Conservation (phyloP, 2,888 invertebrate species). For the Pachymerium ferrugineum region DNA sequence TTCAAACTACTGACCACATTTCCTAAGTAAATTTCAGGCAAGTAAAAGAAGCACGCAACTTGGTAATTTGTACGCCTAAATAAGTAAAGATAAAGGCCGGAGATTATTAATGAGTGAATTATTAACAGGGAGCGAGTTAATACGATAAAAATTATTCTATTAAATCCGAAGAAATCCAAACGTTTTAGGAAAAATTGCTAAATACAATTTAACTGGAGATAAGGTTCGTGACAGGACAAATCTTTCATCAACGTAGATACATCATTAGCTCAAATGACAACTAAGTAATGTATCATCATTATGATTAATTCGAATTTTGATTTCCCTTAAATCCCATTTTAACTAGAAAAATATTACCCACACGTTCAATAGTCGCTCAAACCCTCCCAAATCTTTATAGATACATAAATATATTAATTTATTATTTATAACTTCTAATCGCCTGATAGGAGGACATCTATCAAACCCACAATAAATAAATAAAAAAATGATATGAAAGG, state of each 20-base stretch:
- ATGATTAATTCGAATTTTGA: not conserved
- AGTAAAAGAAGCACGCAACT: not conserved
- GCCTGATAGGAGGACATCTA: not conserved
- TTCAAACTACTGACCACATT: not conserved
- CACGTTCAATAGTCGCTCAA: not conserved
- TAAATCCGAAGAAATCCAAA: not conserved
- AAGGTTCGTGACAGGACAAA: not conserved
- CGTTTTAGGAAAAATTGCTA: not conserved
- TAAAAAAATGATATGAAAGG: not conserved
- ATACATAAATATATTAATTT: not conserved
- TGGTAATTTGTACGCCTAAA: slow-evolving; percentile 9
- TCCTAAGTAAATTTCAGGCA: not conserved
- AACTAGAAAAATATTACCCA: not conserved
- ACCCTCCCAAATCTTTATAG: not conserved
- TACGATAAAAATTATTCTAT: not conserved
- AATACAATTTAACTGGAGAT: not conserved
- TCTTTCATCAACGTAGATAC: not conserved
- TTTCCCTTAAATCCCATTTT: slow-evolving; percentile 3
- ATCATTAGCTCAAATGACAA: not conserved
- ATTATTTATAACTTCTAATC: not conserved
- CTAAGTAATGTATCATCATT: not conserved
- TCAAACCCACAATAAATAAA: not conserved
- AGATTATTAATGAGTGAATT: not conserved
- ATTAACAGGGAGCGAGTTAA: not conserved
- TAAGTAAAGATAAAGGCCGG: not conserved